Conservation (phyloP, 2,888 invertebrate genomes). For the Endomychus coccineus region DNA sequence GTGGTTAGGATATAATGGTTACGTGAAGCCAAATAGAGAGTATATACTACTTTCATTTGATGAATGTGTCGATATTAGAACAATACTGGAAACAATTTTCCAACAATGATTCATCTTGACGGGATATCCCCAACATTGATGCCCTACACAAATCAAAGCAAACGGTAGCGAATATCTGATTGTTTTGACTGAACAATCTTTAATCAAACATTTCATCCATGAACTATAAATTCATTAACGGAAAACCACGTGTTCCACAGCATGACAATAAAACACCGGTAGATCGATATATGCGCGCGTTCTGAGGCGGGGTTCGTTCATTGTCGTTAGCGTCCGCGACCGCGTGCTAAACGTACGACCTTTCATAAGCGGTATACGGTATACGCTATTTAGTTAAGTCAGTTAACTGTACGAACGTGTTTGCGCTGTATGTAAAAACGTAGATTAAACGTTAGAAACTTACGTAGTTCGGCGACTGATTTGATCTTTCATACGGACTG, state of each 20-base stretch:
- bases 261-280: constrained; percentile 11
- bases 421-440: constrained; percentile 2
- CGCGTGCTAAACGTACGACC: constrained; percentile 26
- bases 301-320: constrained; percentile 33
- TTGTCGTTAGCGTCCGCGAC: constrained; percentile 27
- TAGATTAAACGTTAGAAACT: constrained; percentile 6
- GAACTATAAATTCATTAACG: too few species aligned
- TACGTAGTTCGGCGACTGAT: background rate
- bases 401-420: constrained; percentile 9
- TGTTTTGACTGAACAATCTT: too few species aligned
- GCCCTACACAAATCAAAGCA: too few species aligned
- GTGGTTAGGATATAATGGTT: too few species aligned
- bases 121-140: too few species aligned
- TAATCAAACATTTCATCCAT: too few species aligned
- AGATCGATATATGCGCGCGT: constrained; percentile 34
- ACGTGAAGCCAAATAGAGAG: too few species aligned
- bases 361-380: constrained; percentile 22
- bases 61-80: too few species aligned
- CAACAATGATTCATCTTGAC: too few species aligned
- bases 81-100: too few species aligned
- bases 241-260: constrained; percentile 11
- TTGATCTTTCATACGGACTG: constrained; percentile 2
- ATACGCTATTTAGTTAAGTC: constrained; percentile 15
- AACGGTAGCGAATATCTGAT: too few species aligned
- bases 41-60: too few species aligned